Evolutionary conservation across 1,140 invertebrate species (phyloP), one percentile per base, ranked within the genome.

Genomic region (Nephila pilipes): DNA sequence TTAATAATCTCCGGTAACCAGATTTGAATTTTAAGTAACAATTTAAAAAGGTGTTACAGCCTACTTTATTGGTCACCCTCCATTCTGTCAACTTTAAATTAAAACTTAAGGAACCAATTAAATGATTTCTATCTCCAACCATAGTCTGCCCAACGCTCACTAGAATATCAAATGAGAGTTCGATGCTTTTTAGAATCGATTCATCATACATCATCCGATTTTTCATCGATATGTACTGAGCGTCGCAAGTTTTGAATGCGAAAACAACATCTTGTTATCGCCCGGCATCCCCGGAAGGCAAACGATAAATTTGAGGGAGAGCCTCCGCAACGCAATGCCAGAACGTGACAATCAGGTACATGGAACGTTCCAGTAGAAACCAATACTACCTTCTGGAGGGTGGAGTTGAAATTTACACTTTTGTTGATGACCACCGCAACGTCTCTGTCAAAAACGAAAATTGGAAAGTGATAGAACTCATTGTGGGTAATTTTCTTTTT

Each of bases 371-470:
- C 20, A 65, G 25, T 25, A 65, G 63, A 65, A 65, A n/a, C 63
- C 63, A 65, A 65, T 65, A 65, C 25, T 25, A n/a, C 10, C 25
- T n/a, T 65, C n/a, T 25, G 29, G 69, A 75, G 69, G 69, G 69
- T 75, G 69, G 69, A 75, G 69, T 36, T 75, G 69, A 75, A 75
- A 75, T 36, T 75, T 75, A 75, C 69, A 75, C 69, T 75, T 75
- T 36, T 1, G 16, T 36, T 75, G 69, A 75, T 75, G 69, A 75
- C 29, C 29, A 75, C 1, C 29, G 29, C 16, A 46, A 46, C 46
- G 12, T 46, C 46, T 46, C 46, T 46, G 46, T 46, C 46, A 46
- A 46, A 46, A 46, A 46, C 6, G 46, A 46, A 46, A 46, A 46
- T 46, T 46, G 46, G 46, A 46, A 46, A 46, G 46, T 10, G 6